phyloP scores from a whole-genome alignment of 2,888 invertebrate species.

The Zygaena filipendulae region DNA sequence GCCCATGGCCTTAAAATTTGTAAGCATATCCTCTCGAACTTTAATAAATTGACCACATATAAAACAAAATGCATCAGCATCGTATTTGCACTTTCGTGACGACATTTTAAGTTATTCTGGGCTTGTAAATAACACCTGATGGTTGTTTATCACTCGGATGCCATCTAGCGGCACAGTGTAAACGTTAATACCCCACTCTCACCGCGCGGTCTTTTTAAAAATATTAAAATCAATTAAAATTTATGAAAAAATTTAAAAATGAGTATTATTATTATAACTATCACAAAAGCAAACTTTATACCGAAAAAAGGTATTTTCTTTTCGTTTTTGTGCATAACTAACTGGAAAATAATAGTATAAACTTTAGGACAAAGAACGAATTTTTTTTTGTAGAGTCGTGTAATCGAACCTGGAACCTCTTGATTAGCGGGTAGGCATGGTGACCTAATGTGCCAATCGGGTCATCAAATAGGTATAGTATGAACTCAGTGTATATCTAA shows the following conservation, averaged over 20 bases:
- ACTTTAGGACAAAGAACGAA: conserved; percentile 10
- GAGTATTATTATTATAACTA: conserved; percentile 14
- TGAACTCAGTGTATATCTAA: no score
- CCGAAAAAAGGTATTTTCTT: conserved; percentile 13
- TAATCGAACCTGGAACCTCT: no score
- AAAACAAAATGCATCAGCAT: conserved; percentile 17
- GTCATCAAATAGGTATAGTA: no score
- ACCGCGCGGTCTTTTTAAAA: conserved; percentile 15
- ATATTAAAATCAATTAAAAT: conserved; percentile 14
- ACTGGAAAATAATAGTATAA: no score
- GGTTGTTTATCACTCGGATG: conserved; percentile 17
- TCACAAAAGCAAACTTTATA: conserved; percentile 13
- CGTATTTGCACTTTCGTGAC: conserved; percentile 16
- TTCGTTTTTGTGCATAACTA: conserved; percentile 13
- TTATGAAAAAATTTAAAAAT: conserved; percentile 12
- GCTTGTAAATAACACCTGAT: conserved; percentile 17
- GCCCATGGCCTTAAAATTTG: conserved; percentile 7
- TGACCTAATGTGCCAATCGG: no score
- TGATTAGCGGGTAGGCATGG: no score
- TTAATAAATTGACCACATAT: conserved; percentile 15
- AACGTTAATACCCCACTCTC: conserved; percentile 16
- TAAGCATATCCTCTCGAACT: conserved; percentile 16
- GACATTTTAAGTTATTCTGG: conserved; percentile 15
- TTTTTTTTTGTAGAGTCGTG: conserved; percentile 10
- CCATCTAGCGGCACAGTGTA: conserved; percentile 17